Conservation (phyloP, 2,113 vertebrate genomes). For the Hypocryptadius cinnamomeus region DNA sequence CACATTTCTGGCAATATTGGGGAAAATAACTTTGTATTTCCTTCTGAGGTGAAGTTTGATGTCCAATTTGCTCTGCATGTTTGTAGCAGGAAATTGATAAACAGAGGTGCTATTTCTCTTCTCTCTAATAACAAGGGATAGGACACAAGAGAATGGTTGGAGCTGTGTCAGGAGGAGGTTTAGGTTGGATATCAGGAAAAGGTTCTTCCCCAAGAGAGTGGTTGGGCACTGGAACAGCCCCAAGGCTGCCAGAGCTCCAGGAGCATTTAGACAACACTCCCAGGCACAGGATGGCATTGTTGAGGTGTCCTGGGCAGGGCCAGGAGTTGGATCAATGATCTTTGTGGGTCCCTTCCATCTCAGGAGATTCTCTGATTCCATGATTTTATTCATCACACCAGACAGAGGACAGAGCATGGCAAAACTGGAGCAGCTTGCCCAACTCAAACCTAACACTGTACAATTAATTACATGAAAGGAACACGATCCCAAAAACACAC, state of each 20-base stretch:
- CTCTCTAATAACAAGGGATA: not conserved
- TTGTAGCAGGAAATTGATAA: not conserved
- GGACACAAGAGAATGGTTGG: not conserved
- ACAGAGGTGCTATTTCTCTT: not conserved
- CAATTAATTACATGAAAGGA: not conserved
- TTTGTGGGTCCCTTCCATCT: not conserved
- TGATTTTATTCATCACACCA: not conserved
- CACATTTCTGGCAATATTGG: not conserved
- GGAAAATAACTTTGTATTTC: not conserved
- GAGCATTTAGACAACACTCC: accelerated
- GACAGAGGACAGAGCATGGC: not conserved
- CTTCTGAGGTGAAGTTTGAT: not conserved
- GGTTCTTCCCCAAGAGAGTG: not conserved
- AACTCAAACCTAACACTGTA: not conserved
- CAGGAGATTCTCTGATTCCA: not conserved
- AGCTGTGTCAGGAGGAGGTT: not conserved
- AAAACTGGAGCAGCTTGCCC: not conserved
- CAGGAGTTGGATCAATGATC: not conserved
- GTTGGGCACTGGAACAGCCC: accelerated
- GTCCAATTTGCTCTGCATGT: not conserved
- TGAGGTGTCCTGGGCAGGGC: not conserved
- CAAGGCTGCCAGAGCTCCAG: not conserved
- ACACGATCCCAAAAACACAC: not conserved
- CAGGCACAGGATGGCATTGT: not conserved
- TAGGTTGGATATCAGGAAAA: not conserved